Percentiles rank a stretch among this genome's conserved stretches.
Conservation (phyloP, 1,140 invertebrate genomes). For the Tetramorium alpestre region DNA sequence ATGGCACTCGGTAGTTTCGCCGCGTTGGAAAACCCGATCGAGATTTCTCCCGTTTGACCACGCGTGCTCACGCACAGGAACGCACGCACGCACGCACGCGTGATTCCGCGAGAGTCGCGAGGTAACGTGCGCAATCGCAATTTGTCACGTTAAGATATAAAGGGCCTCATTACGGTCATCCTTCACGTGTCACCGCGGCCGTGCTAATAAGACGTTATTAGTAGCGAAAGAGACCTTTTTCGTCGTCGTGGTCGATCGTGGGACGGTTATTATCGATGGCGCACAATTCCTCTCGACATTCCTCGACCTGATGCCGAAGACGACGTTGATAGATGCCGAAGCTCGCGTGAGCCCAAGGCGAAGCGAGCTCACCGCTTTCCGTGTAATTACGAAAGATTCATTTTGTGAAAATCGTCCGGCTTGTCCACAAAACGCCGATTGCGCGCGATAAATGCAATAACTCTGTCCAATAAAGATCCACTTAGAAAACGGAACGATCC, state of each 20-base stretch:
- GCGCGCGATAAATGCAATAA: slow-evolving; percentile 16
- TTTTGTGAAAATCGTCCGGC: slow-evolving; percentile 49
- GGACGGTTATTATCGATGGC: slow-evolving; percentile 74
- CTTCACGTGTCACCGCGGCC: slow-evolving; percentile 66
- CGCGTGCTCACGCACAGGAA: slow-evolving; percentile 26
- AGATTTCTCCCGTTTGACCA: slow-evolving; percentile 49
- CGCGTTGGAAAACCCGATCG: slow-evolving; percentile 55
- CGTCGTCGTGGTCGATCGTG: slow-evolving; percentile 71
- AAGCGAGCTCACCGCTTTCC: slow-evolving; percentile 61
- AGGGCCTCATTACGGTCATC: slow-evolving; percentile 72
- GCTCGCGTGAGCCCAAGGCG: slow-evolving; percentile 56
- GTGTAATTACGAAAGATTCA: slow-evolving; percentile 55
- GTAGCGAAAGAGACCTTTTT: slow-evolving; percentile 75
- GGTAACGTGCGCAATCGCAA: slow-evolving; percentile 71
- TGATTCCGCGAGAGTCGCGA: slow-evolving; percentile 49
- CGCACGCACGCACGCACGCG: slow-evolving; percentile 8
- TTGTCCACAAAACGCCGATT: slow-evolving; percentile 22
- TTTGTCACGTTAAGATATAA: slow-evolving; percentile 75
- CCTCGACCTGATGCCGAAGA: slow-evolving; percentile 39
- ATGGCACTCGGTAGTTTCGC: slow-evolving; percentile 47
- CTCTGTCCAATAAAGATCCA: slow-evolving; percentile 1
- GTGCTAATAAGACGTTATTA: slow-evolving; percentile 78
- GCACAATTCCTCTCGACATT: slow-evolving; percentile 71
- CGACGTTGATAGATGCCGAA: slow-evolving; percentile 72
- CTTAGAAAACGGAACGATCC: background rate